A percentile compares a stretch with the other conserved stretches of the same genome.
These are phyloP conservation scores for Patagioenas fasciata DNA, from an alignment of 2,113 vertebrate genomes.

Conservation along the genomic window DNA sequence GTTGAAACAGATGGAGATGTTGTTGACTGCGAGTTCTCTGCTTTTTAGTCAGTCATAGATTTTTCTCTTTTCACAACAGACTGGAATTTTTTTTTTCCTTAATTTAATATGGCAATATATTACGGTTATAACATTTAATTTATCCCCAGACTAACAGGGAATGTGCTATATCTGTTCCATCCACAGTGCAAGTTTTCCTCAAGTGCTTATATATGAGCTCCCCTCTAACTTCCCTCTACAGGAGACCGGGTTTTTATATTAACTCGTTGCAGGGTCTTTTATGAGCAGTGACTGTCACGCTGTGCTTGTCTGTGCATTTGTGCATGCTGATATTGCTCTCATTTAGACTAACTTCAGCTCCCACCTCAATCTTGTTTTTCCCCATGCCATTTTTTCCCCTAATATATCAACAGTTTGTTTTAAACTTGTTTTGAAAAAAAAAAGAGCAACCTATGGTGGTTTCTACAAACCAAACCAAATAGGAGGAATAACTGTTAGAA, in stretches of 20 bases:
- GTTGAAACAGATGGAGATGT: background rate
- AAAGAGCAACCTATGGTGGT: background rate
- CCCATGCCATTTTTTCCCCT: background rate
- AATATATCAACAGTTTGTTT: conserved; percentile 24
- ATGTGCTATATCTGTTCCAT: background rate
- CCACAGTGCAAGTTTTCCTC: conserved; percentile 2
- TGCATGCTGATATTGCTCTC: background rate
- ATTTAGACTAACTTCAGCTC: background rate
- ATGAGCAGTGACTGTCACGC: conserved; percentile 22
- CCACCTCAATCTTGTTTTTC: background rate
- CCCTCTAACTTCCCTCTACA: conserved; percentile 11
- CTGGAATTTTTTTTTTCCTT: background rate
- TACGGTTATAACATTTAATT: conserved; percentile 25
- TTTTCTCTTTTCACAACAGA: background rate
- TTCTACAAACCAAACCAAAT: background rate
- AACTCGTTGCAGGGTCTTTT: conserved; percentile 28
- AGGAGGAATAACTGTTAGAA: background rate
- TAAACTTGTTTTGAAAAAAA: background rate
- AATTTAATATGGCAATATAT: background rate
- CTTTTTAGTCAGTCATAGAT: conserved; percentile 1
- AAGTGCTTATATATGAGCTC: background rate
- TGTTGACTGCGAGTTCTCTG: background rate
- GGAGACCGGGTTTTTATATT: conserved; percentile 32
- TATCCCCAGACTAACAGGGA: background rate
- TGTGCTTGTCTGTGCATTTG: conserved; percentile 15